phyloP scores from a whole-genome alignment of 2,113 vertebrate genomes.

The Limnothrissa miodon region DNA sequence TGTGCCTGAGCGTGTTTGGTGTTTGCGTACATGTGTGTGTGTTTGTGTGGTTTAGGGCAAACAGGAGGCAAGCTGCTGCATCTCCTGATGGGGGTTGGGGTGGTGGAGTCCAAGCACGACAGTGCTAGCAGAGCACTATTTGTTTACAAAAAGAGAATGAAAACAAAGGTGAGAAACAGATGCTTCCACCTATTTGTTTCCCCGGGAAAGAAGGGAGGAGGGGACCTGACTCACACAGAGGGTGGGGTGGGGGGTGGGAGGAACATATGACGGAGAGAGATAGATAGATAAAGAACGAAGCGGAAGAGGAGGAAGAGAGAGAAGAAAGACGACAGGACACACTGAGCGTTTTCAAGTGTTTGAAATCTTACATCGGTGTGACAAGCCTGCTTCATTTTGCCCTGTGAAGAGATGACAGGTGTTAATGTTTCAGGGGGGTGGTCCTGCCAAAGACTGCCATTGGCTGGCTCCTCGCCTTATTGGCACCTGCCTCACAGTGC shows the following conservation, averaged over 20 bases:
- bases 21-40: background rate
- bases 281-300: slow-evolving; percentile 42
- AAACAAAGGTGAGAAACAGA: slow-evolving; percentile 41
- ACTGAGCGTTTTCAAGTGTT: slow-evolving; percentile 68
- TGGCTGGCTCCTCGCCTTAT: slow-evolving; percentile 39
- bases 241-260: slow-evolving; percentile 26
- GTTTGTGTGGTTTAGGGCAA: slow-evolving; percentile 14
- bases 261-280: slow-evolving; percentile 19
- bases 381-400: slow-evolving; percentile 84
- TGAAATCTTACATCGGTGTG: slow-evolving; percentile 83
- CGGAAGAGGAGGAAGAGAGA: slow-evolving; percentile 52
- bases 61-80: slow-evolving; percentile 18
- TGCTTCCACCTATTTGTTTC: slow-evolving; percentile 63
- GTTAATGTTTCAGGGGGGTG: slow-evolving; percentile 68
- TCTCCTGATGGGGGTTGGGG: background rate
- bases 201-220: slow-evolving; percentile 31
- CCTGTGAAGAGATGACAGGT: slow-evolving; percentile 79
- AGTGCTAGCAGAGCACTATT: slow-evolving; percentile 33
- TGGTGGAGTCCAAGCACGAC: slow-evolving; percentile 8
- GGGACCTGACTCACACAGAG: slow-evolving; percentile 42
- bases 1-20: background rate
- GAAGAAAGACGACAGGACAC: slow-evolving; percentile 70
- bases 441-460: slow-evolving; percentile 50
- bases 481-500: background rate
- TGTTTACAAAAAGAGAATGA: slow-evolving; percentile 17